Evolutionary conservation across 2,888 invertebrate genomes (phyloP).

Genomic region (Podotricha telesiphe): DNA sequence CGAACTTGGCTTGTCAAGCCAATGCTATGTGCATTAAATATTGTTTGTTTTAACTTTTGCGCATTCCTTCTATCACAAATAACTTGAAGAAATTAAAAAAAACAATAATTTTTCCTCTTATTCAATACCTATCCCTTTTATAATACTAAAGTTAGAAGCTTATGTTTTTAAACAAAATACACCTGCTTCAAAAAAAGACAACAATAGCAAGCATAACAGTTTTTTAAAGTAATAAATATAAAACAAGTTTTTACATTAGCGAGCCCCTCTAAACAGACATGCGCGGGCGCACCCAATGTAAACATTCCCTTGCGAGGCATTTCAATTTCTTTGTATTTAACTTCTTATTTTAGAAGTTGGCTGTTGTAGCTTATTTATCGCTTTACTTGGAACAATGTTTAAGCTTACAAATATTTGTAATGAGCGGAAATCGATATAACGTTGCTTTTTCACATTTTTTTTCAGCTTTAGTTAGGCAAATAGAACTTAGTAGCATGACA

Average conservation of each 20-base stretch:
- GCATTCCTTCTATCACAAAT: no score
- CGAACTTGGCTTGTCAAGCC: no score
- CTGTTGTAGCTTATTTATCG: slow-evolving; percentile 37
- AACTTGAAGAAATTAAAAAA: no score
- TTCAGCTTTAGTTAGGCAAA: no score
- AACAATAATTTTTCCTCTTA: no score
- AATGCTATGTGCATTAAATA: no score
- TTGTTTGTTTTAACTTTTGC: no score
- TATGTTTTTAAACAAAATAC: neutral
- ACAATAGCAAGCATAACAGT: slow-evolving; percentile 5
- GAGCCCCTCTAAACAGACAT: slow-evolving; percentile 29
- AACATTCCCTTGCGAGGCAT: slow-evolving; percentile 57
- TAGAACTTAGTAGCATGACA: no score
- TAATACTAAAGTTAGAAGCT: no score
- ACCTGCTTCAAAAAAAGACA: neutral
- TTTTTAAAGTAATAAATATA: slow-evolving; percentile 8
- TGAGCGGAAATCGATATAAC: slow-evolving; percentile 33
- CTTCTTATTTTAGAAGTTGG: slow-evolving; percentile 45
- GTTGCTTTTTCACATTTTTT: no score
- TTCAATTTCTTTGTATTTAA: slow-evolving; percentile 56
- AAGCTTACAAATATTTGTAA: slow-evolving; percentile 25
- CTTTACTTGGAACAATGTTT: slow-evolving; percentile 36
- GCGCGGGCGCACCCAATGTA: slow-evolving; percentile 49
- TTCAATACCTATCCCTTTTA: no score
- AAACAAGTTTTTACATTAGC: slow-evolving; percentile 24